Percentiles rank a stretch among this genome's conserved stretches.
These are phyloP conservation scores for Bos taurus DNA, from an alignment of 2,113 vertebrate genomes.

Conservation along the genomic window ARS-UCD2.0 NC_037333.1:114244001-114244500, in stretches of 20 bases:
- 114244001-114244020: not conserved
- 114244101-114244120: not conserved
- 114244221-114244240: not conserved
- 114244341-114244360: not conserved
- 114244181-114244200: accelerated
- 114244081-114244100: too few species aligned
- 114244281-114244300: not conserved
- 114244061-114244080: not conserved
- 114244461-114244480: not conserved
- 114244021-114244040: not conserved
- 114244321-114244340: not conserved
- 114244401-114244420: not conserved
- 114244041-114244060: not conserved
- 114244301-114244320: not conserved
- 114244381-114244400: not conserved
- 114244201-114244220: not conserved
- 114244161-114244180: accelerated
- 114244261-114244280: not conserved
- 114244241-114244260: not conserved
- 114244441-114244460: not conserved
- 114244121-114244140: not conserved
- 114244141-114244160: not conserved
- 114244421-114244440: not conserved
- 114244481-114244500: not conserved
- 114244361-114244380: not conserved